phyloP scores from a whole-genome alignment of 2,888 invertebrate genomes.

The Spatulosminthurus flaviceps region DNA sequence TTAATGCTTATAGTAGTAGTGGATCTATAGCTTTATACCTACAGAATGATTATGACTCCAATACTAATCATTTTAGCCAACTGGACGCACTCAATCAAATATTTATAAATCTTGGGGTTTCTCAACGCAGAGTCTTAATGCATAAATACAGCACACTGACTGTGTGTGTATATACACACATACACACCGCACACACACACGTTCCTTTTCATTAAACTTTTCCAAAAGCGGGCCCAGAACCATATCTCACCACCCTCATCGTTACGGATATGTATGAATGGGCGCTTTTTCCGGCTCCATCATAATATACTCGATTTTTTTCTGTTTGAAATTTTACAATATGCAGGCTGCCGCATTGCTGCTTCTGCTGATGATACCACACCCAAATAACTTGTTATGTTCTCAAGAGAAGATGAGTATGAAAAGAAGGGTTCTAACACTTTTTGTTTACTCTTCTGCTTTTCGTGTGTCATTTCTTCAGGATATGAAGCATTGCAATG shows the following conservation, averaged over 20 bases:
- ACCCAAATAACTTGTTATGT: slow-evolving; percentile 31
- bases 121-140: not conserved
- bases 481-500: slow-evolving; percentile 23
- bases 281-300: not conserved
- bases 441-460: slow-evolving; percentile 48
- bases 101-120: slow-evolving; percentile 9
- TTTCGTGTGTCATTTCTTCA: slow-evolving; percentile 44
- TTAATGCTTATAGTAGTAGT: no score
- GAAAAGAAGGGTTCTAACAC: slow-evolving; percentile 26
- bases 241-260: no score
- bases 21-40: not conserved
- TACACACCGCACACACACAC: no score
- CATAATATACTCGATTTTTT: slow-evolving; percentile 20
- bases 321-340: slow-evolving; percentile 22
- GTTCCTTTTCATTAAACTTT: no score
- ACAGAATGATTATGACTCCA: slow-evolving; percentile 14
- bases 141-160: no score
- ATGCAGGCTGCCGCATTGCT: not conserved
- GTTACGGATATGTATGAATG: not conserved
- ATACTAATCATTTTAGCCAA: slow-evolving; percentile 37
- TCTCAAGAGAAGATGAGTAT: slow-evolving; percentile 23
- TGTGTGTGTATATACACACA: no score
- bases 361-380: slow-evolving; percentile 27
- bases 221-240: no score
- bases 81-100: slow-evolving; percentile 42